These are phyloP conservation scores for Fopius arisanus DNA, from an alignment of 1,140 invertebrate genomes.

Conservation along the genomic window DNA sequence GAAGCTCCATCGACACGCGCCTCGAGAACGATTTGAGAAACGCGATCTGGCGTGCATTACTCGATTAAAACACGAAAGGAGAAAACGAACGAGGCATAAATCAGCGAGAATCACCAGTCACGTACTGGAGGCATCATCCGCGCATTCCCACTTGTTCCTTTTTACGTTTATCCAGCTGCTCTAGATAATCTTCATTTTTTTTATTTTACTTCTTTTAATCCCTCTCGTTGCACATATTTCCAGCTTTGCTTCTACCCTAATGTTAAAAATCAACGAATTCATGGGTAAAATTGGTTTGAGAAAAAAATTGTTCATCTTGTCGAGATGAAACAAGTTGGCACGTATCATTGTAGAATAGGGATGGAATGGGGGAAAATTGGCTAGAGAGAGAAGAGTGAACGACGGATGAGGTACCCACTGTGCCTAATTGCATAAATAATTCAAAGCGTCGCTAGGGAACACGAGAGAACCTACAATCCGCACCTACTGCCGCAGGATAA, in stretches of 20 bases:
- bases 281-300: no score
- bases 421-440: constrained; percentile 59
- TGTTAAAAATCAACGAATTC: no score
- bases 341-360: background rate
- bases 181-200: no score
- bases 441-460: constrained; percentile 46
- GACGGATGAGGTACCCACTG: constrained; percentile 36
- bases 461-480: constrained; percentile 17
- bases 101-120: constrained; percentile 47
- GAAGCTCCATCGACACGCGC: constrained; percentile 6
- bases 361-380: background rate
- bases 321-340: background rate
- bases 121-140: constrained; percentile 39
- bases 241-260: no score
- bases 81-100: constrained; percentile 50
- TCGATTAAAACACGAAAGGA: constrained; percentile 44
- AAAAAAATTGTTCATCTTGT: background rate
- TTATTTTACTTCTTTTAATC: no score
- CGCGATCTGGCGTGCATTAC: constrained; percentile 45
- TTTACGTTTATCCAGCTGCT: constrained; percentile 1
- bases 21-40: constrained; percentile 46
- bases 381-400: background rate
- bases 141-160: background rate
- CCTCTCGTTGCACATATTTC: no score
- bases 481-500: constrained; percentile 48